phyloP scores from a whole-genome alignment of 2,888 invertebrate genomes.

The Laspeyria flexula region DNA sequence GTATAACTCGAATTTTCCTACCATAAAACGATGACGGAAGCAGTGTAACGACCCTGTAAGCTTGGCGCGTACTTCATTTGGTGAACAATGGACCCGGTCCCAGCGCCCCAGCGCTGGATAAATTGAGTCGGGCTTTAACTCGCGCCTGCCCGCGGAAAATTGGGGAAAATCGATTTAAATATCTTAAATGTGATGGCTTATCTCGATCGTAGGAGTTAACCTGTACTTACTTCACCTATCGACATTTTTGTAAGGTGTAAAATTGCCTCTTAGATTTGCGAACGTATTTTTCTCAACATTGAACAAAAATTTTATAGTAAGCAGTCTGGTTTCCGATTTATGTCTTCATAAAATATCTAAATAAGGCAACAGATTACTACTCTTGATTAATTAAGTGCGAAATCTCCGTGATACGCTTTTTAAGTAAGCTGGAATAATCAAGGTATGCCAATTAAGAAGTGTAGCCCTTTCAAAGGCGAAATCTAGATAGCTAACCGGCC shows the following conservation, averaged over 20 bases:
- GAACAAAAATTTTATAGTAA: background rate
- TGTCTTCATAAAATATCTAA: background rate
- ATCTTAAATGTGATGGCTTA: constrained; percentile 83
- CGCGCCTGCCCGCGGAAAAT: constrained; percentile 82
- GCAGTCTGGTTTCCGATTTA: background rate
- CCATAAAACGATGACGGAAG: constrained; percentile 66
- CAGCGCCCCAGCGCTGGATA: constrained; percentile 78
- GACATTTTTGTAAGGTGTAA: constrained; percentile 46
- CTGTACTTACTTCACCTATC: constrained; percentile 48
- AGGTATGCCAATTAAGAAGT: constrained; percentile 71
- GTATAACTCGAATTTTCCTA: constrained; percentile 45
- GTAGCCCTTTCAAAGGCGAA: constrained; percentile 60
- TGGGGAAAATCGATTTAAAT: constrained; percentile 86
- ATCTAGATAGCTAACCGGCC: constrained; percentile 67
- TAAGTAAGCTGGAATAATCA: constrained; percentile 54
- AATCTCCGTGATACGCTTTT: constrained; percentile 32
- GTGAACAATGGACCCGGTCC: constrained; percentile 79
- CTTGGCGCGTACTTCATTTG: constrained; percentile 79
- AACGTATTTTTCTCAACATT: constrained; percentile 2
- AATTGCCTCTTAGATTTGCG: constrained; percentile 25
- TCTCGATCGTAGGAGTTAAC: constrained; percentile 74
- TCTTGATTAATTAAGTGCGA: constrained; percentile 37
- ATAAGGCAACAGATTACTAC: too few species aligned
- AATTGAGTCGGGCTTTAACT: constrained; percentile 79
- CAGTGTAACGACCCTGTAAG: constrained; percentile 75